A percentile compares a stretch with the other conserved stretches of the same genome.
phyloP scores from a whole-genome alignment of 2,888 invertebrate species.

The Steinernema hermaphroditum region DNA sequence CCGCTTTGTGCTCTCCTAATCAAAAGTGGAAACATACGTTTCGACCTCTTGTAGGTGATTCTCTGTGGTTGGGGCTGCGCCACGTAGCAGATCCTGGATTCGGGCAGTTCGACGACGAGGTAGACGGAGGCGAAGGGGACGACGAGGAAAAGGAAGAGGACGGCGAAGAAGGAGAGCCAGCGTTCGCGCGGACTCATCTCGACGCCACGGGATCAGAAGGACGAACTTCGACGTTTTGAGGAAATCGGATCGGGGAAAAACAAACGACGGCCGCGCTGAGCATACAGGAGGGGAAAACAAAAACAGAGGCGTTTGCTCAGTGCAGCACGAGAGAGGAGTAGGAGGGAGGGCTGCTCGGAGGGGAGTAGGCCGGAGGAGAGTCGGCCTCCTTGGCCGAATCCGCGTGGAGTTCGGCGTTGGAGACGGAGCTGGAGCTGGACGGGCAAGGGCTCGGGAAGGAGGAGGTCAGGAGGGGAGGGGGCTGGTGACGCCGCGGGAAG shows the following conservation, averaged over 20 bases:
- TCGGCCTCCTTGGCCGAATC: not conserved
- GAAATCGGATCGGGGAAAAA: constrained; percentile 11
- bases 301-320: not conserved
- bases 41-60: too few relatives aligned
- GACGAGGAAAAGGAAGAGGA: not conserved
- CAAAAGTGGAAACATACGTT: too few relatives aligned
- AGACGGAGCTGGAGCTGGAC: not conserved
- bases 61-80: not conserved
- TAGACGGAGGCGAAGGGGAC: not conserved
- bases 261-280: constrained; percentile 3
- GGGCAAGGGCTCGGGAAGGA: not conserved
- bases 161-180: not conserved
- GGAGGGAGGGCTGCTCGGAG: constrained; percentile 9
- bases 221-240: not conserved
- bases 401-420: not conserved
- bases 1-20: too few relatives aligned
- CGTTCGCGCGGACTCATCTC: not conserved
- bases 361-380: not conserved
- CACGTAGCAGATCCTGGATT: not conserved
- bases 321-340: not conserved
- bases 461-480: not conserved
- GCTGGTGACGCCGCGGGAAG: too few relatives aligned
- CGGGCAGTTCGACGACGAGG: not conserved
- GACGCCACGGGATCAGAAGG: not conserved
- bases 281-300: constrained; percentile 20